phyloP scores from a whole-genome alignment of 1,140 invertebrate genomes.

The Andricus grossulariae region DNA sequence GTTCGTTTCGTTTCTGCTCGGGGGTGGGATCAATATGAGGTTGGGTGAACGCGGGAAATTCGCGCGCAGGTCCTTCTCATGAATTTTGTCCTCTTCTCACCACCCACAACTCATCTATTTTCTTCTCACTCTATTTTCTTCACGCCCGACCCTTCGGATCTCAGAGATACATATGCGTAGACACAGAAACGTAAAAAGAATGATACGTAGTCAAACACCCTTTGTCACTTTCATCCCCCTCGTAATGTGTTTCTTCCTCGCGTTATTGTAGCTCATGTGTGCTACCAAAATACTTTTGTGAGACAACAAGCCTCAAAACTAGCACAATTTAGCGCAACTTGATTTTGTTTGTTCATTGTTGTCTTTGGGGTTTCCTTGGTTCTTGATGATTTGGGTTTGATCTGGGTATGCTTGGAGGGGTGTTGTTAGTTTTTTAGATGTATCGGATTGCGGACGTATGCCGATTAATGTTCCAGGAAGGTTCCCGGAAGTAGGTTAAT shows the following conservation, averaged over 20 bases:
- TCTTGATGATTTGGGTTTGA: no score
- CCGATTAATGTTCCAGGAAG: no score
- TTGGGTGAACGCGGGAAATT: constrained; percentile 75
- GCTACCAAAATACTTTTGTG: no score
- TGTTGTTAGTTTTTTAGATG: no score
- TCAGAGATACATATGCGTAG: neutral
- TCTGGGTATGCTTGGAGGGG: no score
- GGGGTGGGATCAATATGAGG: constrained; percentile 76
- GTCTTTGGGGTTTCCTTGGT: no score
- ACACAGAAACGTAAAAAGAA: no score
- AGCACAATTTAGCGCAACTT: neutral
- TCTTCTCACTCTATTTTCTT: constrained; percentile 33
- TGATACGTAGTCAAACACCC: neutral
- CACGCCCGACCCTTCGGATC: neutral
- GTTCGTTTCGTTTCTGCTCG: constrained; percentile 58
- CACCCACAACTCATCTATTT: constrained; percentile 40
- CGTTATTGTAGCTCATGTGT: neutral
- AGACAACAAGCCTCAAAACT: no score
- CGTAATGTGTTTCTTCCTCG: constrained; percentile 11
- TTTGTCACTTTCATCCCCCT: neutral
- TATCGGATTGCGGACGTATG: no score
- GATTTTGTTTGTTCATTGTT: no score
- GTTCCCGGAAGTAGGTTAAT: no score
- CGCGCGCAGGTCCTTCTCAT: constrained; percentile 74
- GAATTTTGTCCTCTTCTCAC: constrained; percentile 43